phyloP scores from a whole-genome alignment of 2,888 invertebrate genomes.

The Bombylius discolor region DNA sequence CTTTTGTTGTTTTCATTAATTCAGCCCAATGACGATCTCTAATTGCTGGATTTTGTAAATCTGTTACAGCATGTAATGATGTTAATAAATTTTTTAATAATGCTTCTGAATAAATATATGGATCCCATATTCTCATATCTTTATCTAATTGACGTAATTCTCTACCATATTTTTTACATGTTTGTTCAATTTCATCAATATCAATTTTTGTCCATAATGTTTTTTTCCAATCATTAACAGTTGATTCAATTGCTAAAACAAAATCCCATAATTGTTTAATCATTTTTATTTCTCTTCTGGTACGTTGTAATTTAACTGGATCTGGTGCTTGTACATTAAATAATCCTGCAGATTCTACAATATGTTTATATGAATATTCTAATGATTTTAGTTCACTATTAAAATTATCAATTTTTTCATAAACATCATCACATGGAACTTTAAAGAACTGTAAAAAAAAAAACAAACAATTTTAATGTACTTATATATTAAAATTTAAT shows the following conservation, averaged over 20 bases:
- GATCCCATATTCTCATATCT: slow-evolving; percentile 64
- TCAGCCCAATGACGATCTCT: slow-evolving; percentile 89
- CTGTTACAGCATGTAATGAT: slow-evolving; percentile 80
- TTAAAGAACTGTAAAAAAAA: slow-evolving; percentile 41
- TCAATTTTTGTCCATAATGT: slow-evolving; percentile 91
- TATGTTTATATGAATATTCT: slow-evolving; percentile 51
- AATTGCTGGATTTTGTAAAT: slow-evolving; percentile 88
- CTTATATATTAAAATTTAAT: not conserved
- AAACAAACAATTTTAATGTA: too few relatives aligned
- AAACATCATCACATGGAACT: slow-evolving; percentile 52
- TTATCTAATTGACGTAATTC: slow-evolving; percentile 70
- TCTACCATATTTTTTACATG: slow-evolving; percentile 83
- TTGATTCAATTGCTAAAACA: slow-evolving; percentile 62
- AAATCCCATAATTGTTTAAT: slow-evolving; percentile 84
- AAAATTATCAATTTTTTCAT: slow-evolving; percentile 54
- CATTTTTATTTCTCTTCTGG: slow-evolving; percentile 62
- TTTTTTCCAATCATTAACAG: slow-evolving; percentile 83
- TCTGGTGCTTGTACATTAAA: slow-evolving; percentile 82
- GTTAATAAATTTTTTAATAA: slow-evolving; percentile 87
- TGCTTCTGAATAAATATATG: slow-evolving; percentile 65
- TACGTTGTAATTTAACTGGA: slow-evolving; percentile 58
- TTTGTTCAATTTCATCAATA: slow-evolving; percentile 87
- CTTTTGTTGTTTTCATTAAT: slow-evolving; percentile 84
- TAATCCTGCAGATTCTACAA: slow-evolving; percentile 62
- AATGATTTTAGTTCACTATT: slow-evolving; percentile 51